These are phyloP conservation scores for Rhogogaster chlorosoma DNA, from an alignment of 2,888 invertebrate species.

Conservation along the genomic window DNA sequence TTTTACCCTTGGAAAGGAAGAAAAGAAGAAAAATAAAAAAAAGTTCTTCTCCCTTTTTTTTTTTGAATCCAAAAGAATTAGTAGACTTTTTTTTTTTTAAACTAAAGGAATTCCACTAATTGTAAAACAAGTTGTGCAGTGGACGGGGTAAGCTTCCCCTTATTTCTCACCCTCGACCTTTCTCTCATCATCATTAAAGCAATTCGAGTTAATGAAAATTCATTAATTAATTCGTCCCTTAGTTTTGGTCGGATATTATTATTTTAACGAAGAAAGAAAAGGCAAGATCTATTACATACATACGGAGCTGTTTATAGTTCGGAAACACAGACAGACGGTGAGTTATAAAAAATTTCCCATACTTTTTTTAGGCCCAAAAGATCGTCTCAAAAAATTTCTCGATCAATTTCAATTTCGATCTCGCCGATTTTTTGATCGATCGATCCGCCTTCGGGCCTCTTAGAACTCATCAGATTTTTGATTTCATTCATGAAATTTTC, in stretches of 20 bases:
- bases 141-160: too few relatives aligned
- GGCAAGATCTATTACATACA: too few relatives aligned
- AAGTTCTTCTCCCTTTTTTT: neutral
- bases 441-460: too few relatives aligned
- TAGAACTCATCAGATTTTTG: too few relatives aligned
- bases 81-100: neutral
- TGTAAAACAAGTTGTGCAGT: too few relatives aligned
- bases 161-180: neutral
- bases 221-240: neutral
- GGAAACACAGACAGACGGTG: neutral
- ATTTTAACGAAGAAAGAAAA: neutral
- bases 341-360: neutral
- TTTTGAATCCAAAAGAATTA: neutral
- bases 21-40: neutral
- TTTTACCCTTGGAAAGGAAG: neutral
- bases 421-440: too few relatives aligned
- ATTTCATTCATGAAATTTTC: too few relatives aligned
- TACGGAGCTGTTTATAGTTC: too few relatives aligned
- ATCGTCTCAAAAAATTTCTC: too few relatives aligned
- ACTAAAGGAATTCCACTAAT: too few relatives aligned
- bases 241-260: neutral
- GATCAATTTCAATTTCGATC: too few relatives aligned
- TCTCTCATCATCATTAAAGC: neutral
- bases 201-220: constrained; percentile 26
- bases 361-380: too few relatives aligned